Percentiles rank a stretch among this genome's conserved stretches.
phyloP scores from a whole-genome alignment of 23 tunicate genomes.

The Botrylloides violaceus region DNA sequence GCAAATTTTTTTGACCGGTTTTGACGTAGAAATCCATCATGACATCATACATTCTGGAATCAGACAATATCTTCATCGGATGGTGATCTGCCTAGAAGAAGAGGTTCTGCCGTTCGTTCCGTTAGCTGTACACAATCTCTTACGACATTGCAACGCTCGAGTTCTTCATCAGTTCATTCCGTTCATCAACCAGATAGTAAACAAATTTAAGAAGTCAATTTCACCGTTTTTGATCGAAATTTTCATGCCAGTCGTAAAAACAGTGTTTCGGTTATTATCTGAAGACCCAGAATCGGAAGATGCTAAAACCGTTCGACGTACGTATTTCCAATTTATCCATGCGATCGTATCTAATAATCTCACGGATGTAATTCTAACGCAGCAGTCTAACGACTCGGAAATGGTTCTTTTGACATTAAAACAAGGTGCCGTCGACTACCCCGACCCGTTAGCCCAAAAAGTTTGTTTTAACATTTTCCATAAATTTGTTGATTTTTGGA shows the following conservation, averaged over 20 bases:
- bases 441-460: constrained; percentile 61
- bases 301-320: constrained; percentile 41
- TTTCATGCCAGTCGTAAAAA: constrained; percentile 79
- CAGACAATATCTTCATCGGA: constrained; percentile 93
- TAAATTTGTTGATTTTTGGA: constrained; percentile 58
- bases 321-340: constrained; percentile 71
- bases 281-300: constrained; percentile 39
- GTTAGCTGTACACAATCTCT: constrained; percentile 62
- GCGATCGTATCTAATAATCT: constrained; percentile 67
- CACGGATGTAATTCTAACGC: constrained; percentile 52
- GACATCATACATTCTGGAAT: constrained; percentile 66
- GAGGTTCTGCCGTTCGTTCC: constrained; percentile 93
- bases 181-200: constrained; percentile 78
- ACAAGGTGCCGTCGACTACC: constrained; percentile 72
- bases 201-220: constrained; percentile 78
- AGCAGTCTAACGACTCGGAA: constrained; percentile 49
- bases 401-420: constrained; percentile 64
- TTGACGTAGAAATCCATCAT: constrained; percentile 49
- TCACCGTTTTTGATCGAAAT: constrained; percentile 72
- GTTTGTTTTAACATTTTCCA: constrained; percentile 47
- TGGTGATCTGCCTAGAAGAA: constrained; percentile 95
- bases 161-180: constrained; percentile 93
- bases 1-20: constrained; percentile 55
- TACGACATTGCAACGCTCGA: constrained; percentile 52
- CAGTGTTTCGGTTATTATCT: constrained; percentile 59